phyloP scores from a whole-genome alignment of 2,113 vertebrate species.

The Sebastes fasciatus region DNA sequence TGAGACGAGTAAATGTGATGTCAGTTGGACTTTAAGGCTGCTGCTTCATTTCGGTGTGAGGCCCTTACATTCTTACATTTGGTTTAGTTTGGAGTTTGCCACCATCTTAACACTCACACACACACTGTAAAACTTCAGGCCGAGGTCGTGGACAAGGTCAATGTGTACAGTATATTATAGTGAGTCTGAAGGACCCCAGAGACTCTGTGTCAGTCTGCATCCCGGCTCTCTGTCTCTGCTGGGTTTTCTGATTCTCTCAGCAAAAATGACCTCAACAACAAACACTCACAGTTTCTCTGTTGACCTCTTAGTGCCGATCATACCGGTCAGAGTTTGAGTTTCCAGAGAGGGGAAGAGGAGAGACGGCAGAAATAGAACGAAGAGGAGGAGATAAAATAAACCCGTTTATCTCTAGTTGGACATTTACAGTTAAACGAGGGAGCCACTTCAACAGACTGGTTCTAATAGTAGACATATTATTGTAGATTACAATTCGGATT shows the following conservation, averaged over 20 bases:
- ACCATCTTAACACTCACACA: not conserved
- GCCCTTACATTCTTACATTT: too few species aligned
- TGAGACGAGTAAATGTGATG: too few species aligned
- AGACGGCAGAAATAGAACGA: too few species aligned
- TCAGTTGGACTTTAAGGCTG: not conserved
- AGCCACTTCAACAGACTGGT: too few species aligned
- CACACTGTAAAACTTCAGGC: not conserved
- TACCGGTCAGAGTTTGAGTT: not conserved
- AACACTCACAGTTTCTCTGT: not conserved
- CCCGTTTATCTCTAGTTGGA: too few species aligned
- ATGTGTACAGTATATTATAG: not conserved
- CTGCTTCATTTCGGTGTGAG: not conserved
- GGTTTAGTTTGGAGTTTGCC: not conserved
- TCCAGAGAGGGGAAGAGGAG: not conserved
- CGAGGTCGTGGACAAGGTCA: constrained; percentile 16
- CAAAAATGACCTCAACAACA: not conserved
- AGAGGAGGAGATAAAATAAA: not conserved
- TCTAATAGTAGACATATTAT: too few species aligned
- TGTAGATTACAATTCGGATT: too few species aligned
- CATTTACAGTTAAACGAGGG: too few species aligned
- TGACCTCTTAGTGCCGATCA: not conserved
- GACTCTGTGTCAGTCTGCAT: not conserved
- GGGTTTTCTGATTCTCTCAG: not conserved
- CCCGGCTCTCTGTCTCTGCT: not conserved
- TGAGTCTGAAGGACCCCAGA: not conserved